Conservation (phyloP, 35 echinoderm and acorn worm genomes). For the Amphiura filiformis region DNA sequence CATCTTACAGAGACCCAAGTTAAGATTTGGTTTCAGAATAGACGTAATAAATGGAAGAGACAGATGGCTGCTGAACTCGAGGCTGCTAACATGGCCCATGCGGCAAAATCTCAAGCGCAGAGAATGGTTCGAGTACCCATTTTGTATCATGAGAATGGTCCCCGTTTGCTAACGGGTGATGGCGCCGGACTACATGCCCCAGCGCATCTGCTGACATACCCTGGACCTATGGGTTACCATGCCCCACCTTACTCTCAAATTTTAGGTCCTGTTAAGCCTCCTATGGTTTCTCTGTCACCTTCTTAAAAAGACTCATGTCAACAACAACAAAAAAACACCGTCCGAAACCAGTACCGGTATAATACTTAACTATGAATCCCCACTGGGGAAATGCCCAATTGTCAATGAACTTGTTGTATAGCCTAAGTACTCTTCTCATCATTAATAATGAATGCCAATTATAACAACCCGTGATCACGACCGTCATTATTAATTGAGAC, state of each 20-base stretch:
- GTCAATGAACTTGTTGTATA: no score
- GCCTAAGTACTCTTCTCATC: no score
- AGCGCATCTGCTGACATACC: neutral
- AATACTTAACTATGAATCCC: no score
- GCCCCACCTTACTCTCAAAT: neutral
- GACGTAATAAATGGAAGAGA: slow-evolving; percentile 97
- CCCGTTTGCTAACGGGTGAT: neutral
- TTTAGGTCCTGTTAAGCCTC: neutral
- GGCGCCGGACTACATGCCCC: neutral
- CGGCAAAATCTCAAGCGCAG: slow-evolving; percentile 67
- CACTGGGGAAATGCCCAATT: no score
- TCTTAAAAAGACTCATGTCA: neutral
- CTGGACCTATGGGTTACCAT: neutral
- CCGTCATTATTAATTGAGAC: no score
- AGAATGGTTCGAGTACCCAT: slow-evolving; percentile 95
- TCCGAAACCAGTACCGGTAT: no score
- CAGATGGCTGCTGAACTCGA: slow-evolving; percentile 97
- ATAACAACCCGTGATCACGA: no score
- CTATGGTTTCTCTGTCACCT: neutral
- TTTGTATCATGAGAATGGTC: slow-evolving; percentile 77
- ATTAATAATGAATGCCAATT: no score
- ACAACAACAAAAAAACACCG: no score
- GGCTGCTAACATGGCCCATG: slow-evolving; percentile 92
- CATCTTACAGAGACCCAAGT: slow-evolving; percentile 98
- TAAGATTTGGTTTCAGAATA: slow-evolving; percentile 99